Base-by-base conservation (phyloP, 1,140 invertebrate species). In the Trichogramma pretiosum region DNA sequence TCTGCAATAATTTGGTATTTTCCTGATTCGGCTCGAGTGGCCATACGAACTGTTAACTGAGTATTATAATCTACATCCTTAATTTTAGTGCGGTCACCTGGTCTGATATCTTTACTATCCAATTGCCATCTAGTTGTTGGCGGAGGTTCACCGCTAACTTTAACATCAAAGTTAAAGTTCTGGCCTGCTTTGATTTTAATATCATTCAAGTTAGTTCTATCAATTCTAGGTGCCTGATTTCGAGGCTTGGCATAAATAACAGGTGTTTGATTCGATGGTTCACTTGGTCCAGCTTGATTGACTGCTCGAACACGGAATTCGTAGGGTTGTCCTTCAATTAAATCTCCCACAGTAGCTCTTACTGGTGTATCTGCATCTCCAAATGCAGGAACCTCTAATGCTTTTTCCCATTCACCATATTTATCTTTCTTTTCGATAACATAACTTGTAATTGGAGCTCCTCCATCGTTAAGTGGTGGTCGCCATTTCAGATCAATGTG, bases 361-460 rank as follows among this genome's bases (percentile, higher is more conserved):
- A 84, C 87, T 14, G 45, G 45, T 16, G n/a, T 14, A 42, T 46
- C 38, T 5, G 16, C 22, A 0, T 4, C 5, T 57, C 82, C 73
- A 56, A 81, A 79, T 9, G 84, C 85, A 5, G 91, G 88, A 9
- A 83, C 78, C 67, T 89, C 87, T 2, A 85, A 59, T 0, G 87
- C 89, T 65, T 90, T 93, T 63, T 93, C 90, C 93, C 93, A 98
- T 58, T 90, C 83, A 16, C 90, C 89, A 60, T 87, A 91, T 65
- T 93, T 93, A 64, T 93, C 90, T 65, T 92, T 93, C 77, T 93
- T 93, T 73, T 95, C 91, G 36, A 95, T 73, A 35, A 93, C 73
- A 63, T 93, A 94, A 13, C 83, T 84, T 18, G 85, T 85, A 42
- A 95, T 81, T 26, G 89, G 90, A 1, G 89, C 83, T 33, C 90